Evolutionary conservation across 37 sponge, comb jelly and placozoan genomes (phyloP).

Genomic region (Hormiphora californensis): DNA sequence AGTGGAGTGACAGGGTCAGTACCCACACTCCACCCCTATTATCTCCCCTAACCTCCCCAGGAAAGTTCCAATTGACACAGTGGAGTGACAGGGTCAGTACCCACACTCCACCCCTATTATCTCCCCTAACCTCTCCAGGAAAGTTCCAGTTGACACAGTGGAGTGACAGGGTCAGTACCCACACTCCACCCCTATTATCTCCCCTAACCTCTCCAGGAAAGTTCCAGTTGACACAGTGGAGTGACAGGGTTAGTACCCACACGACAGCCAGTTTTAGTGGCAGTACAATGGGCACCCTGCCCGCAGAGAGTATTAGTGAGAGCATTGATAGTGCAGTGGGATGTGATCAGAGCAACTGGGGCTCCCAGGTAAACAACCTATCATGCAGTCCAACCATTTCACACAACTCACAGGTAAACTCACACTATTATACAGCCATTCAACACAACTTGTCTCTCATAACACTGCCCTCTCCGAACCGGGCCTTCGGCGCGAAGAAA

Average conservation of each 20-base stretch:
- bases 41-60: background rate
- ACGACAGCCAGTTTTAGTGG: conserved; percentile 37
- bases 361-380: background rate
- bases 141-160: conserved; percentile 33
- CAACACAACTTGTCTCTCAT: too few species aligned
- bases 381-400: background rate
- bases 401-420: background rate
- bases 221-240: conserved; percentile 33
- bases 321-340: conserved; percentile 31
- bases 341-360: conserved; percentile 32
- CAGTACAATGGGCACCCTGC: conserved; percentile 28
- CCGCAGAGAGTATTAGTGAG: conserved; percentile 26
- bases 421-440: too few species aligned
- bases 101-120: background rate
- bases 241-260: conserved; percentile 26
- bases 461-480: too few species aligned
- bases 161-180: conserved; percentile 32
- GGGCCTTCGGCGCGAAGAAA: too few species aligned
- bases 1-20: conserved; percentile 36
- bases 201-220: background rate
- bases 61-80: conserved; percentile 20
- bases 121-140: background rate
- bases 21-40: conserved; percentile 14
- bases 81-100: conserved; percentile 41
- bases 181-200: background rate